A percentile compares a stretch with the other conserved stretches of the same genome.
phyloP scores from a whole-genome alignment of 2,888 invertebrate genomes.

The Ptychoptera contaminata region DNA sequence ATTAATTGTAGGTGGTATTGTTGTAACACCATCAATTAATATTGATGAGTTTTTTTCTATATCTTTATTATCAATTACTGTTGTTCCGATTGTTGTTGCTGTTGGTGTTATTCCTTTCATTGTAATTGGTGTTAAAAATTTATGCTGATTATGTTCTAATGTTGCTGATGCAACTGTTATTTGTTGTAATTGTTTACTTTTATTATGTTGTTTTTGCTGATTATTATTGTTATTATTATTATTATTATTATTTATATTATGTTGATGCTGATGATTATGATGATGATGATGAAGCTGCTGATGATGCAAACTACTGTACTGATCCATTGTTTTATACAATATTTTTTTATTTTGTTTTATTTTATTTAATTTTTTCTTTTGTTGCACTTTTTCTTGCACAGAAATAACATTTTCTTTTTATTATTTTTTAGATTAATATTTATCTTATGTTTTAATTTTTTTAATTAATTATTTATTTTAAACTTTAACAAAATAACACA shows the following conservation, averaged over 20 bases:
- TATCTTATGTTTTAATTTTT: no score
- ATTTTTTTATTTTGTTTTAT: neutral
- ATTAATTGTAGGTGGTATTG: constrained; percentile 5
- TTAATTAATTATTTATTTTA: no score
- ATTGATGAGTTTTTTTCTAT: neutral
- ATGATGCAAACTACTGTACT: constrained; percentile 4
- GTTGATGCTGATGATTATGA: constrained; percentile 8
- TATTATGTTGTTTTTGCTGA: neutral
- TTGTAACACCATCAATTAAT: constrained; percentile 1
- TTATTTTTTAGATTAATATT: no score
- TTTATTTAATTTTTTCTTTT: neutral
- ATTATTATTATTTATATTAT: constrained; percentile 6
- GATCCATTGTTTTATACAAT: neutral
- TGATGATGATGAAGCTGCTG: constrained; percentile 6
- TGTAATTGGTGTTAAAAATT: constrained; percentile 9
- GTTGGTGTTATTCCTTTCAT: constrained; percentile 6
- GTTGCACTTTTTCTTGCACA: neutral
- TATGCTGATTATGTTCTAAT: neutral
- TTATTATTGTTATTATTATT: constrained; percentile 4
- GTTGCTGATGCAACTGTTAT: neutral
- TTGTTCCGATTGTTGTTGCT: constrained; percentile 6
- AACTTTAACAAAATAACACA: no score
- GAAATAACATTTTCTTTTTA: no score
- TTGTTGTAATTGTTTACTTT: neutral
- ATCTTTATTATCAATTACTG: constrained; percentile 1